Conservation (phyloP, 2,797 vertebrate genomes). For the Corythornis leucogaster region DNA sequence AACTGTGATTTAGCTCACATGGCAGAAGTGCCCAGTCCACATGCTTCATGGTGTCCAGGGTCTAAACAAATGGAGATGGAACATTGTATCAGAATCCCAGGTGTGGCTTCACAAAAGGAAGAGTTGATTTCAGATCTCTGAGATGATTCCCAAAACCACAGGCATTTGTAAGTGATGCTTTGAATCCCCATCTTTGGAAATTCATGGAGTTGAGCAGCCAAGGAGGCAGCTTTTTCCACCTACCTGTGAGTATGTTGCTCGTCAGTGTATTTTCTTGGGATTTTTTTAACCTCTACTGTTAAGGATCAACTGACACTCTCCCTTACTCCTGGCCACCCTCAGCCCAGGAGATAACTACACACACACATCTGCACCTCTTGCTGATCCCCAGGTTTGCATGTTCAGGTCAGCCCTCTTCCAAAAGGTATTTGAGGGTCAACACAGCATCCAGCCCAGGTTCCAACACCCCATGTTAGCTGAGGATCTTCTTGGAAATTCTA, state of each 20-base stretch:
- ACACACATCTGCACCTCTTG: fast-evolving
- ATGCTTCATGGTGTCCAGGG: not conserved
- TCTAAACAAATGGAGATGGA: fast-evolving
- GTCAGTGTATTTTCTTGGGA: not conserved
- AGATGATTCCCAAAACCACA: fast-evolving
- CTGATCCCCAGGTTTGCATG: not conserved
- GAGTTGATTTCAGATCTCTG: not conserved
- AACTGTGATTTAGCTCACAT: not conserved
- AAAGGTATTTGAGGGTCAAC: not conserved
- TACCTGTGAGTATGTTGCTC: fast-evolving
- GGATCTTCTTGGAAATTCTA: not conserved
- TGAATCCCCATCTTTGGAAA: not conserved
- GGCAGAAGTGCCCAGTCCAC: no score
- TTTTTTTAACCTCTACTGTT: not conserved
- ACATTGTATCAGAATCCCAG: not conserved
- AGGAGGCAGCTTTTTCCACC: not conserved
- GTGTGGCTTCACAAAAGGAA: not conserved
- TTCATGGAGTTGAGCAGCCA: not conserved
- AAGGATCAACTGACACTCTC: not conserved
- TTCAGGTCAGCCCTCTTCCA: not conserved
- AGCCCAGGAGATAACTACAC: not conserved
- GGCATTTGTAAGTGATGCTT: not conserved
- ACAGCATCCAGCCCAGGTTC: not conserved
- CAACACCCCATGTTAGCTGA: not conserved
- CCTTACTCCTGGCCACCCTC: not conserved